phyloP scores from a whole-genome alignment of 2,113 vertebrate species.

The Gnathochromis pfefferi region DNA sequence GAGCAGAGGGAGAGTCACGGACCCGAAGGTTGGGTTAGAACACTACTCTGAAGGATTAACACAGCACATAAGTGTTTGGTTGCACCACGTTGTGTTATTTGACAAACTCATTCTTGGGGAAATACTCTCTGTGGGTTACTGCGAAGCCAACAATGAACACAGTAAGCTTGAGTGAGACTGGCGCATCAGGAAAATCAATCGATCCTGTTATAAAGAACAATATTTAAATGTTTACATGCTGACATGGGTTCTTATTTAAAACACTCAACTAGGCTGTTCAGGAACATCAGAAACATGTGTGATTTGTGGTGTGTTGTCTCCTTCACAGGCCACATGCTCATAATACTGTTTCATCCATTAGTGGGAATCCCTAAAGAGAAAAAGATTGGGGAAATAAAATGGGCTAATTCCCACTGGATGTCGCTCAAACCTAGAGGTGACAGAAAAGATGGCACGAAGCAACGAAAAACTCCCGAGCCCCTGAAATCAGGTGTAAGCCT shows the following conservation, averaged over 20 bases:
- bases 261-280: background rate
- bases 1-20: slow-evolving; percentile 33
- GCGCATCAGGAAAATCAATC: slow-evolving; percentile 22
- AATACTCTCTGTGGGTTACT: slow-evolving; percentile 1
- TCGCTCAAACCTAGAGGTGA: slow-evolving; percentile 24
- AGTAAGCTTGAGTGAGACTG: background rate
- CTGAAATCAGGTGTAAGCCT: slow-evolving; percentile 59
- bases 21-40: slow-evolving; percentile 13
- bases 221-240: background rate
- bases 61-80: slow-evolving; percentile 39
- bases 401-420: slow-evolving; percentile 18
- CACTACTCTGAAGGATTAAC: slow-evolving; percentile 38
- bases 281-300: background rate
- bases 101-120: slow-evolving; percentile 28
- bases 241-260: background rate
- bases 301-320: background rate
- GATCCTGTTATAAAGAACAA: background rate
- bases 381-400: slow-evolving; percentile 32
- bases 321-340: slow-evolving; percentile 26
- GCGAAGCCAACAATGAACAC: background rate
- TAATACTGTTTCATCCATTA: slow-evolving; percentile 19
- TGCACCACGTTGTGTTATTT: background rate
- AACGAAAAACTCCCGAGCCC: slow-evolving; percentile 18
- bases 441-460: slow-evolving; percentile 2
- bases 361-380: background rate